Conservation (phyloP, 2,113 vertebrate species). For the Bagarius yarrelli region DNA sequence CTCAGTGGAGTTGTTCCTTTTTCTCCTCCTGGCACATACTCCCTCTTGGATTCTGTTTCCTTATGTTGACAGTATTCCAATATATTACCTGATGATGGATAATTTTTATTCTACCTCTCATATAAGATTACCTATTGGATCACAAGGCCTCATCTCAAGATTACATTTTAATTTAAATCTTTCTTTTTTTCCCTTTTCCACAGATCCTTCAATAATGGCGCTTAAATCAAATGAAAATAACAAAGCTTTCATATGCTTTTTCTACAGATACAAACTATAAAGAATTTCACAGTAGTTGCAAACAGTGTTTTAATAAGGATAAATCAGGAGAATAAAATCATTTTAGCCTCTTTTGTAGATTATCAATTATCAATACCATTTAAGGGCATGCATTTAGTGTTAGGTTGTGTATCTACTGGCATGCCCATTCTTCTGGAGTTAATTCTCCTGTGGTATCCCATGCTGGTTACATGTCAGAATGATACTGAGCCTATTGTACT, state of each 20-base stretch:
- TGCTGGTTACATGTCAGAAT: slow-evolving; percentile 66
- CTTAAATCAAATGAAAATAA: slow-evolving; percentile 44
- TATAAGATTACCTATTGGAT: slow-evolving; percentile 33
- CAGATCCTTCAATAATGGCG: slow-evolving; percentile 56
- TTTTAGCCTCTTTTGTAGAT: not conserved
- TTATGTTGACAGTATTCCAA: slow-evolving; percentile 64
- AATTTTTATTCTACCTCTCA: slow-evolving; percentile 28
- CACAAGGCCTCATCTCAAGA: not conserved
- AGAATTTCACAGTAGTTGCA: slow-evolving; percentile 19
- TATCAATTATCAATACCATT: slow-evolving; percentile 18
- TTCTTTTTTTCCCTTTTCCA: slow-evolving; percentile 30
- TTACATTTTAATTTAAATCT: not conserved
- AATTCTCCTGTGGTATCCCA: slow-evolving; percentile 60
- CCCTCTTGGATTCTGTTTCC: slow-evolving; percentile 63
- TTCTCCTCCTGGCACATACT: slow-evolving; percentile 54
- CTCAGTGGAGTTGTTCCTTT: slow-evolving; percentile 74
- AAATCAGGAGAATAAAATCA: slow-evolving; percentile 27
- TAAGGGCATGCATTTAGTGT: slow-evolving; percentile 54
- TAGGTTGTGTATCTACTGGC: slow-evolving; percentile 12
- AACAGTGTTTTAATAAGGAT: slow-evolving; percentile 12
- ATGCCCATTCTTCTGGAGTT: slow-evolving; percentile 53
- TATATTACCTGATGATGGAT: slow-evolving; percentile 64
- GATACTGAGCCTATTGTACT: slow-evolving; percentile 79
- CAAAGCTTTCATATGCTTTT: slow-evolving; percentile 36
- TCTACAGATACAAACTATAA: slow-evolving; percentile 41